Evolutionary conservation across 1,140 invertebrate species (phyloP).

Genomic region (Oryctes rhinoceros): DNA sequence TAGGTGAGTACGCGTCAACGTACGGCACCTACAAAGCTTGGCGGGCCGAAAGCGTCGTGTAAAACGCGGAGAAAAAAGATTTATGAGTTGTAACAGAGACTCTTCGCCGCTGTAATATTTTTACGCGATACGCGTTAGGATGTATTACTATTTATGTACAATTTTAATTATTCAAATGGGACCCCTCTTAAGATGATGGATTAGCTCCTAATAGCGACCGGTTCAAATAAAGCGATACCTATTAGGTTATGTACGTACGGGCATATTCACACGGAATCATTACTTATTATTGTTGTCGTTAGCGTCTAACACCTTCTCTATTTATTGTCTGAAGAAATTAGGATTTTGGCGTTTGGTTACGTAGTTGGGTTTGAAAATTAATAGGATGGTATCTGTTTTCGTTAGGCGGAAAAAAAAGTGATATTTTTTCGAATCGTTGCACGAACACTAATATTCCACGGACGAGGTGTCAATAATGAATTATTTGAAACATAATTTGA

Average conservation of each 20-base stretch:
- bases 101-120: neutral
- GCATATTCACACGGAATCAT: neutral
- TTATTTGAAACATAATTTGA: too few relatives aligned
- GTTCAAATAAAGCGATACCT: neutral
- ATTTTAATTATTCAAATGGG: conserved; percentile 22
- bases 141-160: conserved; percentile 15
- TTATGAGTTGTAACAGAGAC: neutral
- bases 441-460: too few relatives aligned
- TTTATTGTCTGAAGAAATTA: conserved; percentile 14
- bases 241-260: neutral
- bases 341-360: neutral
- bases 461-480: too few relatives aligned
- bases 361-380: neutral
- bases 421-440: neutral
- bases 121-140: conserved; percentile 9
- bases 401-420: neutral
- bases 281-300: too few relatives aligned
- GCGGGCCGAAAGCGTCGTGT: neutral
- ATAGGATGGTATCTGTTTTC: neutral
- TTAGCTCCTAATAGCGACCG: neutral
- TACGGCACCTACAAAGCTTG: neutral
- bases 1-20: neutral
- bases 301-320: neutral
- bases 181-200: neutral
- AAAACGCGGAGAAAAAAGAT: neutral